phyloP scores from a whole-genome alignment of 2,888 invertebrate species.

The Teinopalpus imperialis region DNA sequence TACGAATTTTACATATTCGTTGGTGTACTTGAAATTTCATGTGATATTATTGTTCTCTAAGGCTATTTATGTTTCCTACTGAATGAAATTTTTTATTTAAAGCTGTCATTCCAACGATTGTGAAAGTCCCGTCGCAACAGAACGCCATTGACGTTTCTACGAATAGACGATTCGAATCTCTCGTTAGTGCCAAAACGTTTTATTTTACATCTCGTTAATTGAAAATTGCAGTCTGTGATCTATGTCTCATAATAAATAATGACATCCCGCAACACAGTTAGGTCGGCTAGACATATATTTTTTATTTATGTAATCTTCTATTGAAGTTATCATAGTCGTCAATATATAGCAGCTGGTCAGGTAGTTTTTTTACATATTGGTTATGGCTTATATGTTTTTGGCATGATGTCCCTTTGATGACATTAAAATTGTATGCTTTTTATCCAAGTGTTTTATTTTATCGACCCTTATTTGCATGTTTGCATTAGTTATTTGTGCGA shows the following conservation, averaged over 20 bases:
- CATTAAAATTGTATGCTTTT: slow-evolving; percentile 79
- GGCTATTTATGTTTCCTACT: slow-evolving; percentile 57
- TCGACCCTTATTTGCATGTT: slow-evolving; percentile 66
- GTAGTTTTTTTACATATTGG: slow-evolving; percentile 51
- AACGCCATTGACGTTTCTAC: slow-evolving; percentile 30
- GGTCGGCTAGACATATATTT: slow-evolving; percentile 53
- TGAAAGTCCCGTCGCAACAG: slow-evolving; percentile 31
- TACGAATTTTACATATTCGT: slow-evolving; percentile 67
- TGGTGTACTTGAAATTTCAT: slow-evolving; percentile 75
- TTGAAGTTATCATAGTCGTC: slow-evolving; percentile 67
- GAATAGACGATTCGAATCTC: slow-evolving; percentile 56
- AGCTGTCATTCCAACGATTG: slow-evolving; percentile 59
- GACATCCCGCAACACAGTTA: slow-evolving; percentile 58
- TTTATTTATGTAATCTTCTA: slow-evolving; percentile 73
- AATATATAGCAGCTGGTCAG: slow-evolving; percentile 56
- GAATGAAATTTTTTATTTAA: slow-evolving; percentile 44
- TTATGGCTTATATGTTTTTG: slow-evolving; percentile 72
- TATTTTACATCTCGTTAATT: slow-evolving; percentile 46
- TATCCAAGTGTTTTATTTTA: slow-evolving; percentile 58
- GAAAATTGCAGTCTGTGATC: slow-evolving; percentile 65
- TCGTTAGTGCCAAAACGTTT: slow-evolving; percentile 72
- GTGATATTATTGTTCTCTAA: slow-evolving; percentile 77
- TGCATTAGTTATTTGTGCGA: slow-evolving; percentile 45
- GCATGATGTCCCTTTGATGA: slow-evolving; percentile 73
- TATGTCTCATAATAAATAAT: slow-evolving; percentile 51